These are phyloP conservation scores for Poeciliopsis prolifica DNA, from an alignment of 2,113 vertebrate species.

Conservation along the genomic window DNA sequence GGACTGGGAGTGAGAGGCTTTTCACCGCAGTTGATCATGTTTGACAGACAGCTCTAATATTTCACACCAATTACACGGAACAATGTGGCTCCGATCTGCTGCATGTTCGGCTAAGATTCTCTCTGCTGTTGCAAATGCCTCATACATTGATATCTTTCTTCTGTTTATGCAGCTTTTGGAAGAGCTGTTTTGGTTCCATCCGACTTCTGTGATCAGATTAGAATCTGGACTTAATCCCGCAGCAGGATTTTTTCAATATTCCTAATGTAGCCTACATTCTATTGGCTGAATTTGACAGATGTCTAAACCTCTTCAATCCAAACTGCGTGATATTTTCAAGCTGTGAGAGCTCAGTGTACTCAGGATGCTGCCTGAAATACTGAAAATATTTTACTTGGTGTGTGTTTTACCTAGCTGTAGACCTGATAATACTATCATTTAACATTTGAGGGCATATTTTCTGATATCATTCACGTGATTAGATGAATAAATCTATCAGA, in stretches of 20 bases:
- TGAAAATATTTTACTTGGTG: not conserved
- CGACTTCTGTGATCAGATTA: slow-evolving; percentile 39
- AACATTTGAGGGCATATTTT: too few relatives aligned
- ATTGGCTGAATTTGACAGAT: slow-evolving; percentile 46
- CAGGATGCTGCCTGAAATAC: not conserved
- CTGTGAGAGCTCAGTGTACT: slow-evolving; percentile 5
- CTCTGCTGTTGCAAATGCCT: not conserved
- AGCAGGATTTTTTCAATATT: slow-evolving; percentile 16
- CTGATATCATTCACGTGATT: not conserved
- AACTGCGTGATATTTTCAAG: not conserved
- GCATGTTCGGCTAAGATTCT: not conserved
- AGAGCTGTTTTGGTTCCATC: slow-evolving; percentile 4
- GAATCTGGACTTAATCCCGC: slow-evolving; percentile 31
- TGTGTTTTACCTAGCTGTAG: not conserved
- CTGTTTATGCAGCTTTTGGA: slow-evolving; percentile 30
- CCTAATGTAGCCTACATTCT: slow-evolving; percentile 30
- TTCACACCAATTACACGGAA: not conserved
- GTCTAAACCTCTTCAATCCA: slow-evolving; percentile 39
- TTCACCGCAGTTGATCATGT: not conserved
- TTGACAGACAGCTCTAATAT: not conserved
- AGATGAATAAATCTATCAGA: not conserved
- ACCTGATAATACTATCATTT: not conserved
- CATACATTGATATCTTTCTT: not conserved
- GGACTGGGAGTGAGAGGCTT: too few relatives aligned
- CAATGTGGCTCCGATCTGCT: not conserved